Conservation (phyloP, 1,140 invertebrate species). For the Zophobas atratus region DNA sequence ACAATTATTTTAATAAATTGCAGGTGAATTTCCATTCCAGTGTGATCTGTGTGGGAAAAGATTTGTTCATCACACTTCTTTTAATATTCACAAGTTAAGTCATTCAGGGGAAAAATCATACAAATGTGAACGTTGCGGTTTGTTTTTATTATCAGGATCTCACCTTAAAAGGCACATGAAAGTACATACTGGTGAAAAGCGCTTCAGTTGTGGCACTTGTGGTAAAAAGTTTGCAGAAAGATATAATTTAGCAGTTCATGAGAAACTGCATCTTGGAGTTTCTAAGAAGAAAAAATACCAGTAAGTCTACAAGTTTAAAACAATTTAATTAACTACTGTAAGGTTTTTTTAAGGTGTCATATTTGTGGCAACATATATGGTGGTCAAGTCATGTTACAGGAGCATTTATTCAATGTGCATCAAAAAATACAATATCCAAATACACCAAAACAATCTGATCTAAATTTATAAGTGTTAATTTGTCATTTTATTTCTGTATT, state of each 20-base stretch:
- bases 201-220: conserved; percentile 76
- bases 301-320: neutral
- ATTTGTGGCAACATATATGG: no score
- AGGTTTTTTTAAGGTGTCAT: no score
- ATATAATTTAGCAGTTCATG: conserved; percentile 65
- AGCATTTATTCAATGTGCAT: no score
- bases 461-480: no score
- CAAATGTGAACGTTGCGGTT: conserved; percentile 74
- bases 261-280: conserved; percentile 55
- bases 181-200: conserved; percentile 79
- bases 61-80: conserved; percentile 80
- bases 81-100: conserved; percentile 77
- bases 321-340: no score
- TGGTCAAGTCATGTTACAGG: no score
- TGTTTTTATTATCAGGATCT: conserved; percentile 74
- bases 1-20: conserved; percentile 1
- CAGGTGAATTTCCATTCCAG: conserved; percentile 65
- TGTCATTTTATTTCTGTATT: no score
- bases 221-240: conserved; percentile 80
- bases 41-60: conserved; percentile 80
- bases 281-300: conserved; percentile 26
- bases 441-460: no score
- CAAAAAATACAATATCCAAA: no score
- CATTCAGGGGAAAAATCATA: conserved; percentile 77
- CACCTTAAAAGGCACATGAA: conserved; percentile 79